Evolutionary conservation across 2,113 vertebrate genomes (phyloP), one percentile per base, ranked within the genome.

Genomic region (Oncorhynchus keta): DNA sequence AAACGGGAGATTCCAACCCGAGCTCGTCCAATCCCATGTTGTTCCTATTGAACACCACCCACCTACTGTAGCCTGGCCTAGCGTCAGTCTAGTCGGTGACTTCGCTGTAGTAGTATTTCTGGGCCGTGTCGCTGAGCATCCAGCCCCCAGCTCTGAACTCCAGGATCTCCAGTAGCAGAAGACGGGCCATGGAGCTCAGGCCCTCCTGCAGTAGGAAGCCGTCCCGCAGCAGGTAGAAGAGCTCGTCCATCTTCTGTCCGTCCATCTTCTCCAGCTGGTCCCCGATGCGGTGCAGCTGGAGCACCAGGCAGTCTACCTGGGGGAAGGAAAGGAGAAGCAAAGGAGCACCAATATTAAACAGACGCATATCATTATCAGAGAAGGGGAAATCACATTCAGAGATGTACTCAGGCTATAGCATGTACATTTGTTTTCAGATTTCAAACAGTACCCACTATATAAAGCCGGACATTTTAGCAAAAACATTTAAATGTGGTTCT

Each of bases 101-200:
- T 86, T 99, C 97, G 0, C 98, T 99, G 87, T 99, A 99, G 87
- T 99, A 99, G 69, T 99, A 99, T 70, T 95, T 96, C 84, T 98
- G 96, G 24, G 97, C 97, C 0, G 95, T 95, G 0, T 93, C 92
- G 0, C 95, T 97, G 85, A 97, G 96, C 84, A 91, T 85, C 98
- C 98, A 99, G 76, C 96, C 95, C 0, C 97, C 97, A 0, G 98
- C 97, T 6, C 97, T 93, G 81, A 97, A 99, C 91, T 99, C 98
- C 0, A 99, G 96, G 86, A 99, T 95, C 93, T 99, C 97, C 80
- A 99, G 91, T 82, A 99, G 93, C 72, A 99, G 93, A 82, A 99
- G 93, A 26, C 97, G 96, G 66, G 95, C 89, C 89, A 99, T 94
- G 72, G 97, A 98, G 79, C 93, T 92, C 61, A 97, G 94, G 12